phyloP scores from a whole-genome alignment of 2,113 vertebrate species.

The Alouatta palliata region DNA sequence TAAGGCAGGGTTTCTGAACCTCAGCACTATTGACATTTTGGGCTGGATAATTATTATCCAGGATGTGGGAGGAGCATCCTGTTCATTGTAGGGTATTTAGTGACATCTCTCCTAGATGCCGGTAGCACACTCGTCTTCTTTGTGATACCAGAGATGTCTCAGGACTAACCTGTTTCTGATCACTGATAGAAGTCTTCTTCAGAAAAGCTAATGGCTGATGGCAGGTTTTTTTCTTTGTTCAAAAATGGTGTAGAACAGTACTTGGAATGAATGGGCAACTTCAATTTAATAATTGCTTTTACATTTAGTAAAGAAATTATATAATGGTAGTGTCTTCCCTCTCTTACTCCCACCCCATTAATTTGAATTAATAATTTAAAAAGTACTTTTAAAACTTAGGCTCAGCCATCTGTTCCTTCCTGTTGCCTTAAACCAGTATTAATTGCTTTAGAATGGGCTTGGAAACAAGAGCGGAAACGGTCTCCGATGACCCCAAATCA shows the following conservation, averaged over 20 bases:
- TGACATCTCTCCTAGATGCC: background rate
- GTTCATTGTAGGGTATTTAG: background rate
- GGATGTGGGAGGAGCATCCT: background rate
- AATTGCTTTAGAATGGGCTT: background rate
- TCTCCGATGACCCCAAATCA: background rate
- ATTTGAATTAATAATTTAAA: constrained; percentile 3
- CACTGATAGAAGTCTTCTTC: background rate
- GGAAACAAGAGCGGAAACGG: background rate
- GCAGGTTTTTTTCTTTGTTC: background rate
- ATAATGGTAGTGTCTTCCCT: background rate
- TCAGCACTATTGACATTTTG: background rate
- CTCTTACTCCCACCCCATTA: background rate
- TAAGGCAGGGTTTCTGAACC: background rate
- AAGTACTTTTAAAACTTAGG: background rate
- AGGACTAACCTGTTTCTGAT: background rate
- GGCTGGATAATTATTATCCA: background rate
- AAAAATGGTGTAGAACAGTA: background rate
- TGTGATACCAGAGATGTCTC: background rate
- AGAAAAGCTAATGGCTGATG: background rate
- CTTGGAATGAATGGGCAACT: background rate
- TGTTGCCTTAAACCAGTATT: constrained; percentile 17
- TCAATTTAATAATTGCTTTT: constrained; percentile 42
- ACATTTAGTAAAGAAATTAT: constrained; percentile 9
- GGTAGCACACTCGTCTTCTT: accelerated
- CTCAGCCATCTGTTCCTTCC: background rate